Base-by-base conservation (phyloP, 2,797 vertebrate species). In the Bovichtus diacanthus region DNA sequence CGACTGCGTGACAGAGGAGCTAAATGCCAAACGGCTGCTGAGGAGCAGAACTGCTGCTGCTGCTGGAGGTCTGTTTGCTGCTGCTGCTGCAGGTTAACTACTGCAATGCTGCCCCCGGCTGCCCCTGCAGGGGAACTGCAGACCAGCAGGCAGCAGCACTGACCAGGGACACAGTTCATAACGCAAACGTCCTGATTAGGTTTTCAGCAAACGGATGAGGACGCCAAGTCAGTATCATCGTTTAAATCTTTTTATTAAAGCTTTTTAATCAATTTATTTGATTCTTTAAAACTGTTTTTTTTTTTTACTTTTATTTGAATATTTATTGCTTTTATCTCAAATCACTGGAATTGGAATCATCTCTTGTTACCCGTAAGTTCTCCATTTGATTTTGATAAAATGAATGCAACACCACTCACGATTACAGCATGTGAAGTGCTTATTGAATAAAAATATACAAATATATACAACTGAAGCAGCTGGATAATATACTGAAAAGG, bases 71-170 rank as follows among this genome's bases (percentile, higher is more conserved):
- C 43, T 25, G 10, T 4, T 7, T 1, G 12, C 6, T 38, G 29
- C 59, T 63, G 64, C 47, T 11, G 65, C 23, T 23, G 31, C 34
- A 6, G 43, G 31, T 62, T 78, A 41, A 60, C 38, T 71, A 70
- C 80, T 73, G 63, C 85, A 87, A 83, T 76, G 83, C 78, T 90
- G 85, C 89, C 93, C 87, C 90, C 93, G 63, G 38, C 73, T 93
- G 88, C 0, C 18, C 27, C 4, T 11, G 31, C 25, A 51, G 19
- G 5, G 47, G 39, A 78, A 78, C 76, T 80, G n/a, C 72, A 74
- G 6, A 18, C 12, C 2, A 27, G 19, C 66, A 41, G 5, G 41
- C 55, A 21, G 18, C 50, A 51, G 7, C 44, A 6, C 2, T 49
- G 43, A 27, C 13, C 50, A 9, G 18, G 55, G 55, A 58, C 15